phyloP scores from a whole-genome alignment of 2,888 invertebrate genomes.

The Dascillus cervinus region DNA sequence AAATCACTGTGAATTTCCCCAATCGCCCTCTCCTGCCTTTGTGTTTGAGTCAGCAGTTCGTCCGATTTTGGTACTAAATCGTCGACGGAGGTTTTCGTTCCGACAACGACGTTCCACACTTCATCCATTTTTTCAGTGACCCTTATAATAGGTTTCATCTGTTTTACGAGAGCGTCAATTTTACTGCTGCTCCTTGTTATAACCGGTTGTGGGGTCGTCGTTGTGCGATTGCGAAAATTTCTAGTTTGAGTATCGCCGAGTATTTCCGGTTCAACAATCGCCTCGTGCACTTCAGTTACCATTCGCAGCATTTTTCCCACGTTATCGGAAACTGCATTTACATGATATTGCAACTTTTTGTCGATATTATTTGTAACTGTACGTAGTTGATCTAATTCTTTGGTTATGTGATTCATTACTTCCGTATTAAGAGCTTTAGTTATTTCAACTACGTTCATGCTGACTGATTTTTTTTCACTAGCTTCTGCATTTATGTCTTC shows the following conservation, averaged over 20 bases:
- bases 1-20: conserved; percentile 75
- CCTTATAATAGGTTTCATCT: conserved; percentile 76
- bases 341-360: conserved; percentile 76
- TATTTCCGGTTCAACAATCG: conserved; percentile 68
- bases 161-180: conserved; percentile 71
- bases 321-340: conserved; percentile 75
- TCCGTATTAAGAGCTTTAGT: conserved; percentile 77
- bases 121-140: conserved; percentile 88
- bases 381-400: conserved; percentile 70
- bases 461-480: conserved; percentile 79
- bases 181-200: conserved; percentile 56
- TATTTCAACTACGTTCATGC: conserved; percentile 74
- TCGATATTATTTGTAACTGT: conserved; percentile 72
- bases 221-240: conserved; percentile 42
- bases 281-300: conserved; percentile 76
- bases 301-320: conserved; percentile 69
- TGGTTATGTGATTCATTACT: conserved; percentile 72
- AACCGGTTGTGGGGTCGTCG: conserved; percentile 52
- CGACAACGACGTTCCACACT: conserved; percentile 84
- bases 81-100: conserved; percentile 81
- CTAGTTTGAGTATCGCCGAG: conserved; percentile 32
- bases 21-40: conserved; percentile 78
- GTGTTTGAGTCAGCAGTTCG: conserved; percentile 75
- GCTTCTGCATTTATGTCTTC: conserved; percentile 83
- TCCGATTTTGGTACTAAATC: conserved; percentile 81